phyloP scores from a whole-genome alignment of 2,888 invertebrate genomes.

The Anoncus sp. region DNA sequence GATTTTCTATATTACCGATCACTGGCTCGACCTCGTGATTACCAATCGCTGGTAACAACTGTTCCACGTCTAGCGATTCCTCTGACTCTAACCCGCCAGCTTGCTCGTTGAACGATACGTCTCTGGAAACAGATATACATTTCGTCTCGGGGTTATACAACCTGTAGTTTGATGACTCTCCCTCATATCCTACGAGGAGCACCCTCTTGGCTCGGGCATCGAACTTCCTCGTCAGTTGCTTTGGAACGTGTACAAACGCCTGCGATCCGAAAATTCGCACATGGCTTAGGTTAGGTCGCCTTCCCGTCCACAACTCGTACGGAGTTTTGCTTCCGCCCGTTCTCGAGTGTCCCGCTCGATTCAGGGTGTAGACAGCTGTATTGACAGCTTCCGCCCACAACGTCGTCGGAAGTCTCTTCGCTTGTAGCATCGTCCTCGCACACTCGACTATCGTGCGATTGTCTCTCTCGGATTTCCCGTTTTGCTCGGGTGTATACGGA shows the following conservation, averaged over 20 bases:
- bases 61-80: neutral
- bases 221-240: neutral
- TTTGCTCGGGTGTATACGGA: slow-evolving; percentile 1
- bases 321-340: slow-evolving; percentile 2
- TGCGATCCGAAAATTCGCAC: neutral
- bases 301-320: slow-evolving; percentile 50
- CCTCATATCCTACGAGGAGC: slow-evolving; percentile 15
- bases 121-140: slow-evolving; percentile 5
- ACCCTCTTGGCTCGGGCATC: neutral
- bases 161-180: slow-evolving; percentile 13
- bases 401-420: neutral
- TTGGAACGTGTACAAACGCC: too few relatives aligned
- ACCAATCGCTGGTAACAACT: too few relatives aligned
- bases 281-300: slow-evolving; percentile 40
- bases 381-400: slow-evolving; percentile 10
- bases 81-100: neutral
- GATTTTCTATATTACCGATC: too few relatives aligned
- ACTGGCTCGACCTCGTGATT: too few relatives aligned
- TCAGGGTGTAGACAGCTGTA: neutral
- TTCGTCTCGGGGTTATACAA: neutral
- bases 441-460: neutral
- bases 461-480: neutral
- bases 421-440: neutral
- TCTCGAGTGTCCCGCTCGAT: neutral
- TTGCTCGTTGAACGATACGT: slow-evolving; percentile 4